phyloP scores from a whole-genome alignment of 1,140 invertebrate species.

The Coptotermes formosanus region DNA sequence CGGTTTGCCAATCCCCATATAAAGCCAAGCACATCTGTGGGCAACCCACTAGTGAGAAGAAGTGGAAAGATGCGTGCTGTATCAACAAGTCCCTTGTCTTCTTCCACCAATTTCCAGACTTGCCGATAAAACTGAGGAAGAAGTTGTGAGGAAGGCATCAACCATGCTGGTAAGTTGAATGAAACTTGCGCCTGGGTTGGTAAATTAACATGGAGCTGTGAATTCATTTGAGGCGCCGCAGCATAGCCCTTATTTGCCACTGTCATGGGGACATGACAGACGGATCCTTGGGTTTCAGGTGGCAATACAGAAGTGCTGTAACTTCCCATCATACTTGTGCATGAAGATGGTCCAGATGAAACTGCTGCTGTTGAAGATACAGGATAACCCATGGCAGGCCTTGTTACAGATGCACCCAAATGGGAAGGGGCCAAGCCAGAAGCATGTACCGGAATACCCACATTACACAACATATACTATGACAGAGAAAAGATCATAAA shows the following conservation, averaged over 20 bases:
- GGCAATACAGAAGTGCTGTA: neutral
- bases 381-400: neutral
- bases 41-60: conserved; percentile 59
- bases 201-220: neutral
- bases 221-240: neutral
- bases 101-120: conserved; percentile 51
- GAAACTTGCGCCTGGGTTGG: neutral
- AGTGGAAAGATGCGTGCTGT: conserved; percentile 61
- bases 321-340: neutral
- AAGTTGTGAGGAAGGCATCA: conserved; percentile 50
- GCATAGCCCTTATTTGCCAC: neutral
- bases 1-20: conserved; percentile 65
- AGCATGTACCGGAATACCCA: neutral
- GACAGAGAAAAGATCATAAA: neutral
- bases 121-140: conserved; percentile 52
- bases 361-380: neutral
- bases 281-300: neutral
- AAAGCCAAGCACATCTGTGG: conserved; percentile 58
- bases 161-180: conserved; percentile 42
- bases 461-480: neutral
- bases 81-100: conserved; percentile 51
- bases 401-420: neutral
- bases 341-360: neutral
- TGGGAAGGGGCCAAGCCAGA: neutral
- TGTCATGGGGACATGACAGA: neutral